These are phyloP conservation scores for Oscheius sp. DNA, from an alignment of 2,888 invertebrate genomes.

Conservation along the genomic window DNA sequence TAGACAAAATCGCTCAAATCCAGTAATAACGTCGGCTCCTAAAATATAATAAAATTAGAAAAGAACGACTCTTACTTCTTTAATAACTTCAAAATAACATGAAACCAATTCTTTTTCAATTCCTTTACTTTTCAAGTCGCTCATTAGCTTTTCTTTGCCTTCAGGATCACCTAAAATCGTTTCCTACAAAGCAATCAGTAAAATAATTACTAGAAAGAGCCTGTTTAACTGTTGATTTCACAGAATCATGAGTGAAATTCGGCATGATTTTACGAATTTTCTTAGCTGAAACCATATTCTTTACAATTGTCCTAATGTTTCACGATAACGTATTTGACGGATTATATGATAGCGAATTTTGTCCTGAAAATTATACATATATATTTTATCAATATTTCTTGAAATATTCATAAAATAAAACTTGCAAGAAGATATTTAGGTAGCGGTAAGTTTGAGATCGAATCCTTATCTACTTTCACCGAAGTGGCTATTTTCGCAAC, in stretches of 20 bases:
- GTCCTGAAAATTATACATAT: too few relatives aligned
- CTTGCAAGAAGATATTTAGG: neutral
- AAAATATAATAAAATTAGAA: too few relatives aligned
- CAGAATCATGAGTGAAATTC: neutral
- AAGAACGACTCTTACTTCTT: too few relatives aligned
- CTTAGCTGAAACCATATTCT: neutral
- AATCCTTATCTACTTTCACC: neutral
- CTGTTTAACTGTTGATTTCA: neutral
- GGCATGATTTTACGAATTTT: neutral
- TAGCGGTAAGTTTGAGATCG: neutral
- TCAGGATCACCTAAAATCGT: neutral
- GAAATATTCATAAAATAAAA: neutral
- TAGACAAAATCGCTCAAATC: neutral
- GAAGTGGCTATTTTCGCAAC: neutral
- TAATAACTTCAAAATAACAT: neutral
- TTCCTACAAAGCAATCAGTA: neutral
- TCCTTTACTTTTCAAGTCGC: neutral
- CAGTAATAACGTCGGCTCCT: neutral
- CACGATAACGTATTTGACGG: too few relatives aligned
- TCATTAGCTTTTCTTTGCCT: neutral
- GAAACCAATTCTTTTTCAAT: slow-evolving; percentile 5
- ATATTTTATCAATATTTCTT: neutral
- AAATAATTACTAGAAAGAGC: neutral
- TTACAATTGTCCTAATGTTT: neutral
- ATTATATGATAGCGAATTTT: too few relatives aligned